Evolutionary conservation across 2,888 invertebrate species (phyloP).

Genomic region (Allolobophora icterica): DNA sequence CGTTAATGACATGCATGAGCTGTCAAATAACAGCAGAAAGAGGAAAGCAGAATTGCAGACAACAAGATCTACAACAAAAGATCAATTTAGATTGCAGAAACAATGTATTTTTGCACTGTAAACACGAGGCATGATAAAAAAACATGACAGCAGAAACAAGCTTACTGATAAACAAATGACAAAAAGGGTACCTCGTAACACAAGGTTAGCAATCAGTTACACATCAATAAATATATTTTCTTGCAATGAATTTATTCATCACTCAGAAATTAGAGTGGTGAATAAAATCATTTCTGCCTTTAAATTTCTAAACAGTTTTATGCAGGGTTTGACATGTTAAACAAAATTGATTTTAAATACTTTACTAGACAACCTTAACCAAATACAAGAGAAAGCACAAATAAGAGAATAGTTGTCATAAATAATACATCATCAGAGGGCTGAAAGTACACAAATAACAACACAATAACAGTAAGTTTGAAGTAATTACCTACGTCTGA

Average conservation of each 20-base stretch:
- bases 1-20: not conserved
- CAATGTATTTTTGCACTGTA: not conserved
- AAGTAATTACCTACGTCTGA: not conserved
- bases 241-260: no score
- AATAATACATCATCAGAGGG: not conserved
- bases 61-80: not conserved
- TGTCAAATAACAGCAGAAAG: constrained; percentile 17
- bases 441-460: not conserved
- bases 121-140: not conserved
- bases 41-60: not conserved
- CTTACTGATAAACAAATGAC: not conserved
- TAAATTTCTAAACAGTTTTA: not conserved
- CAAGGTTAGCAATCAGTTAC: no score
- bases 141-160: not conserved
- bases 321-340: not conserved
- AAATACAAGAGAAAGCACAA: not conserved
- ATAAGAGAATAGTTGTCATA: not conserved
- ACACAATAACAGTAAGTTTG: not conserved
- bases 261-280: not conserved
- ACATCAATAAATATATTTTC: no score
- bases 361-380: not conserved
- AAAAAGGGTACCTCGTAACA: not conserved
- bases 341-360: not conserved
- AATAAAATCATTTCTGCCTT: no score
- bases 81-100: not conserved